Conservation (phyloP, 1,140 invertebrate species). For the Drosophila seguyi region DNA sequence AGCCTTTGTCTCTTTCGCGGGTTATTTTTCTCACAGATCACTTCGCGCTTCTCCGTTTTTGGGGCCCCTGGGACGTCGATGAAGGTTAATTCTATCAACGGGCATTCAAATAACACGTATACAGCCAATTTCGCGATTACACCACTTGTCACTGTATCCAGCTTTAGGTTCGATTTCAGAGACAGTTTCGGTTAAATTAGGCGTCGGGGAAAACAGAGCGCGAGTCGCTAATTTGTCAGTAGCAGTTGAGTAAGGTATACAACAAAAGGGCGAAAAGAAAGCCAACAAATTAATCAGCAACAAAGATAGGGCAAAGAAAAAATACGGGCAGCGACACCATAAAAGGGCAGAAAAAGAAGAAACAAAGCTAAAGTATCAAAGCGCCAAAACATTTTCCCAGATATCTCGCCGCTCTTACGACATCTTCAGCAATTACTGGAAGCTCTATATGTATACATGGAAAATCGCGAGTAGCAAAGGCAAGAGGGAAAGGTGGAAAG, state of each 20-base stretch:
- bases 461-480: background rate
- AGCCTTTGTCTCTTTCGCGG: slow-evolving; percentile 6
- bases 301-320: background rate
- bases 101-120: slow-evolving; percentile 9
- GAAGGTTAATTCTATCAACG: slow-evolving; percentile 36
- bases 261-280: slow-evolving; percentile 37
- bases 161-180: background rate
- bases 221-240: slow-evolving; percentile 36
- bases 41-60: background rate
- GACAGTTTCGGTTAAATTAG: slow-evolving; percentile 7
- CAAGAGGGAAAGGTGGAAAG: background rate
- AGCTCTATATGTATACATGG: background rate
- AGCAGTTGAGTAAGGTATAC: slow-evolving; percentile 19
- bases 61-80: background rate
- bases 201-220: background rate
- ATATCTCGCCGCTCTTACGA: slow-evolving; percentile 53
- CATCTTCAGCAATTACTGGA: slow-evolving; percentile 46
- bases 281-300: slow-evolving; percentile 44
- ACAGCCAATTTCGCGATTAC: slow-evolving; percentile 10
- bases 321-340: background rate
- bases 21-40: background rate
- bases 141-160: slow-evolving; percentile 10
- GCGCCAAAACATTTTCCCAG: slow-evolving; percentile 55
- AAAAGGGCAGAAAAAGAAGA: background rate
- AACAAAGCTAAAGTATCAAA: slow-evolving; percentile 4